Evolutionary conservation across 92 coral and sea anemone genomes (phyloP).

Genomic region (Scolanthus callimorphus): DNA sequence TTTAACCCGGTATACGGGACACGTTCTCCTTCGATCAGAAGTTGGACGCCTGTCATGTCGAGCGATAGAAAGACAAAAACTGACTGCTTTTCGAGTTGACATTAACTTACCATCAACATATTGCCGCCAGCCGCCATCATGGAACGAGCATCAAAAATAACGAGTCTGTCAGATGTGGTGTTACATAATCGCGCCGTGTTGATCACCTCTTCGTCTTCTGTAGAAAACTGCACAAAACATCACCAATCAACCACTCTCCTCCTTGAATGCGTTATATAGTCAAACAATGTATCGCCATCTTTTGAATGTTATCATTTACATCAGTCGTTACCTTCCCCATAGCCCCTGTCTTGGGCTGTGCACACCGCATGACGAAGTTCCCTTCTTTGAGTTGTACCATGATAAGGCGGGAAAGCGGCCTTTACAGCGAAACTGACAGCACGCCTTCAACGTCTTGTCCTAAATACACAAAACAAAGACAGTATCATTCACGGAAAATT

Average conservation of each 20-base stretch:
- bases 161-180: conserved; percentile 63
- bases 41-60: too few species aligned
- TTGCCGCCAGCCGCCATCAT: conserved; percentile 97
- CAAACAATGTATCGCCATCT: neutral
- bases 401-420: conserved; percentile 94
- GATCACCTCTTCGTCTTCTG: conserved; percentile 79
- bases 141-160: conserved; percentile 94
- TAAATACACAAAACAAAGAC: conserved; percentile 23
- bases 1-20: too few species aligned
- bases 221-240: conserved; percentile 54
- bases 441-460: conserved; percentile 75
- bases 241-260: neutral
- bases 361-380: conserved; percentile 97
- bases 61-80: too few species aligned
- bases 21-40: too few species aligned
- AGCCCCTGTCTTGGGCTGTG: conserved; percentile 98
- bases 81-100: too few species aligned
- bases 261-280: neutral
- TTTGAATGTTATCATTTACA: neutral
- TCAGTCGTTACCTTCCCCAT: conserved; percentile 63
- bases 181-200: conserved; percentile 71
- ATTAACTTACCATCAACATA: conserved; percentile 68
- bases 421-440: conserved; percentile 93
- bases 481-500: too few species aligned
- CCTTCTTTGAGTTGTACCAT: conserved; percentile 92